A percentile compares a stretch with the other conserved stretches of the same genome.
Evolutionary conservation across 2,888 invertebrate genomes (phyloP).

Genomic region (Allophyes oxyacanthae): DNA sequence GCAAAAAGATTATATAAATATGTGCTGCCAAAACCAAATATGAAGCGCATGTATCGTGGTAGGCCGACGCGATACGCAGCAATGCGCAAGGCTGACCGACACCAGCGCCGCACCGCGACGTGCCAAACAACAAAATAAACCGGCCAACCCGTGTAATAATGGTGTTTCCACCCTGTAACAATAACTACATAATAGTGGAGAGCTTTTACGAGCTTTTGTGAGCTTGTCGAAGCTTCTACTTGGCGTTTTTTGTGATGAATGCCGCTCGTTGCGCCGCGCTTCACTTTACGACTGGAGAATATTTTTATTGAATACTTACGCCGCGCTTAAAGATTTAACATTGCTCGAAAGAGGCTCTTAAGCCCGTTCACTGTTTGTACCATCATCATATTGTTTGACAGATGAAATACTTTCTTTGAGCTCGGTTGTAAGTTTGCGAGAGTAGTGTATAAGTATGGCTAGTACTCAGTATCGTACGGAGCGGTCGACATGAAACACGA

Average conservation of each 20-base stretch:
- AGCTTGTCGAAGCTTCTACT: conserved; percentile 87
- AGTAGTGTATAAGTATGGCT: conserved; percentile 19
- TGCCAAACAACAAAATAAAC: conserved; percentile 85
- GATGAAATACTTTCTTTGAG: conserved; percentile 69
- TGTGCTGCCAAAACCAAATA: conserved; percentile 10
- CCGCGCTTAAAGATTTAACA: conserved; percentile 70
- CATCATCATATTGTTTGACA: conserved; percentile 71
- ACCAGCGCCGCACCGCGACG: conserved; percentile 68
- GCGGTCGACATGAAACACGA: conserved; percentile 59
- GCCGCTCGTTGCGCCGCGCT: conserved; percentile 72
- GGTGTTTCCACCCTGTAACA: conserved; percentile 89
- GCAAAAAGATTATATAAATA: conserved; percentile 13
- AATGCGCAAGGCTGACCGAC: conserved; percentile 48
- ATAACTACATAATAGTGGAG: conserved; percentile 89
- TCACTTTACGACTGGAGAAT: conserved; percentile 76
- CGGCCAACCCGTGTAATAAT: conserved; percentile 84
- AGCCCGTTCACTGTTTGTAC: conserved; percentile 70
- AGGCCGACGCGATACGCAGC: conserved; percentile 35
- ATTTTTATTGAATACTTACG: conserved; percentile 87
- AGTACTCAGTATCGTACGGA: conserved; percentile 23
- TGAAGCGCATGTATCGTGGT: conserved; percentile 41
- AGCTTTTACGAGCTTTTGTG: conserved; percentile 89
- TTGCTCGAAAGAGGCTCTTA: conserved; percentile 67
- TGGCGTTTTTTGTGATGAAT: conserved; percentile 84
- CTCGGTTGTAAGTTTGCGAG: conserved; percentile 30